A percentile compares a stretch with the other conserved stretches of the same genome.
phyloP scores from a whole-genome alignment of 1,140 invertebrate species.

The Eumeta japonica region DNA sequence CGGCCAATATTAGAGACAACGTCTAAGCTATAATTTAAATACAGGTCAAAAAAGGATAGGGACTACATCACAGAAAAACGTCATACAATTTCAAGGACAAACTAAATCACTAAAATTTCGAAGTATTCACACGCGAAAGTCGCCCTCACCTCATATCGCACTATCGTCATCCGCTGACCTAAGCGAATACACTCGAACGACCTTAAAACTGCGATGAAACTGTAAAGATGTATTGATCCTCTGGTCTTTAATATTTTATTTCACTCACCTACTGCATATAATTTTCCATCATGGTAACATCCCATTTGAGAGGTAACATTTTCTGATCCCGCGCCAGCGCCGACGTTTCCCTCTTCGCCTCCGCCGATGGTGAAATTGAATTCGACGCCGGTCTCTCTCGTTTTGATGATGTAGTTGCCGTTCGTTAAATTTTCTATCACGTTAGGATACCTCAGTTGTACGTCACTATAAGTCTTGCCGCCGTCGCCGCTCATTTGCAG shows the following conservation, averaged over 20 bases:
- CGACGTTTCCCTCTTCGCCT: conserved; percentile 20
- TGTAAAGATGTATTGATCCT: no score
- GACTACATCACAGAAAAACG: no score
- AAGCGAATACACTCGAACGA: no score
- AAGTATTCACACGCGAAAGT: no score
- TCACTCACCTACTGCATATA: conserved; percentile 46
- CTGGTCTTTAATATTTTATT: neutral
- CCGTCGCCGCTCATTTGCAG: conserved; percentile 44
- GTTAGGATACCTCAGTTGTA: conserved; percentile 42
- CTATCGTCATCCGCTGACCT: no score
- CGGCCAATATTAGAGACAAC: no score
- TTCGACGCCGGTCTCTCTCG: conserved; percentile 48
- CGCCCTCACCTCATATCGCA: no score
- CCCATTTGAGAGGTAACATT: conserved; percentile 29
- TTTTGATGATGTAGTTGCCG: conserved; percentile 50
- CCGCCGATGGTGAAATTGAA: conserved; percentile 44
- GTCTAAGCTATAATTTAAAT: no score
- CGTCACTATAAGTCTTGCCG: conserved; percentile 35
- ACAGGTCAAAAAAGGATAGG: no score
- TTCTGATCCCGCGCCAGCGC: conserved; percentile 1
- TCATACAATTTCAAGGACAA: no score
- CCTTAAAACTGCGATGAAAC: no score
- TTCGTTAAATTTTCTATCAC: conserved; percentile 42
- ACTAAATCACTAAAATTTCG: no score
- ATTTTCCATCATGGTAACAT: conserved; percentile 41